Conservation (phyloP, 2,113 vertebrate genomes). For the Nesospiza acunhae region DNA sequence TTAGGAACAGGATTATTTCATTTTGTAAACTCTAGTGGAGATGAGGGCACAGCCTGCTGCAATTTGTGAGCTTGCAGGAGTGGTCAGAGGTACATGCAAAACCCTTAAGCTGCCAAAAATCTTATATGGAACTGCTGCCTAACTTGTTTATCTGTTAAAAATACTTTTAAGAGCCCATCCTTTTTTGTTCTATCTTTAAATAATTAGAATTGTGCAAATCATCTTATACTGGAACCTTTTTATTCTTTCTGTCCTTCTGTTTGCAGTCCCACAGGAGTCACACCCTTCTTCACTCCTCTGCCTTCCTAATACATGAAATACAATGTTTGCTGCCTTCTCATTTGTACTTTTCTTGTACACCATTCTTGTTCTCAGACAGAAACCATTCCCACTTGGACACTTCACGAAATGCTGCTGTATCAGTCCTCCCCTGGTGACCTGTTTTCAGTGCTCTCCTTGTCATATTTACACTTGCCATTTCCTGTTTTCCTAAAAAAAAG, state of each 20-base stretch:
- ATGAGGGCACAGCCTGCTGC: neutral
- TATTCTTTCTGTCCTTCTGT: neutral
- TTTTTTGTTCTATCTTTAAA: neutral
- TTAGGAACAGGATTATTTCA: neutral
- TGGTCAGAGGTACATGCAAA: neutral
- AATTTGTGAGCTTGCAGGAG: neutral
- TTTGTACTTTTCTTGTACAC: neutral
- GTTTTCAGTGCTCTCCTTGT: neutral
- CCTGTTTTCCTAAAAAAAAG: neutral
- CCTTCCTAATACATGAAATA: neutral
- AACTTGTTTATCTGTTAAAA: neutral
- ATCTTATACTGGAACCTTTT: neutral
- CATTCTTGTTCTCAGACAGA: neutral
- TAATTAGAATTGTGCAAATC: neutral
- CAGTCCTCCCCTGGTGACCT: neutral
- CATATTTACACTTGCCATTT: neutral
- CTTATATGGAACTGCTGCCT: neutral
- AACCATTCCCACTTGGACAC: neutral
- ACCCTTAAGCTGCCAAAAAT: neutral
- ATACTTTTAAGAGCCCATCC: neutral
- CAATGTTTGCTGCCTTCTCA: neutral
- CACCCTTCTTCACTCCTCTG: neutral
- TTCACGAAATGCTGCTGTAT: neutral
- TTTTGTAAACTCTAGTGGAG: neutral
- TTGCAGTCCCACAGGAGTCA: neutral